These are phyloP conservation scores for Ennomos erosarius DNA, from an alignment of 2,888 invertebrate species.

Conservation along the genomic window DNA sequence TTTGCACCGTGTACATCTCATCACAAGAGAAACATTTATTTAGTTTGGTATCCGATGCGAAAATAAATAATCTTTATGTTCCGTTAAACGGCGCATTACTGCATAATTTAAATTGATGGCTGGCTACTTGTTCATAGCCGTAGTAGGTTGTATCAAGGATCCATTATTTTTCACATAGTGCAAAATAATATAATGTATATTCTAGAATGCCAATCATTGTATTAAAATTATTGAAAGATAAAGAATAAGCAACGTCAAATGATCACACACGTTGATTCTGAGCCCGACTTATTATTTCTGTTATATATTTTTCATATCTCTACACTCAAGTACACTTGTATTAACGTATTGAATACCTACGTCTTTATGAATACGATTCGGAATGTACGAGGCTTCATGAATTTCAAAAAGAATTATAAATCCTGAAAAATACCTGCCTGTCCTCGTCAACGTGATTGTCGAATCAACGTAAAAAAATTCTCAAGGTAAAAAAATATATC, in stretches of 20 bases:
- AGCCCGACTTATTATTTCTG: too few species aligned
- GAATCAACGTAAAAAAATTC: conserved; percentile 60
- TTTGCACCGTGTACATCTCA: conserved; percentile 50
- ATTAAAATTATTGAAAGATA: conserved; percentile 14
- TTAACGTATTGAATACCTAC: too few species aligned
- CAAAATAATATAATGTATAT: conserved; percentile 11
- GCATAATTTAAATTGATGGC: conserved; percentile 9
- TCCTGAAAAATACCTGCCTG: conserved; percentile 54
- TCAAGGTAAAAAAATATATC: conserved; percentile 70
- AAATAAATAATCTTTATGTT: conserved; percentile 44
- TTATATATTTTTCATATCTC: too few species aligned
- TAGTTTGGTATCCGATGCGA: conserved; percentile 38
- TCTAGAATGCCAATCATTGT: conserved; percentile 14
- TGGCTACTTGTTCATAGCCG: background rate
- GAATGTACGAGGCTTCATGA: conserved; percentile 26
- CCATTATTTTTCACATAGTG: conserved; percentile 8
- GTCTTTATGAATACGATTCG: background rate
- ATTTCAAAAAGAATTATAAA: conserved; percentile 43
- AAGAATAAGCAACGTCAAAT: too few species aligned
- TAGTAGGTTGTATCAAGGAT: background rate
- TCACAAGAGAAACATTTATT: conserved; percentile 30
- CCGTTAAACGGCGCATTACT: conserved; percentile 18
- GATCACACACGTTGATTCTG: too few species aligned
- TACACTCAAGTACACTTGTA: too few species aligned
- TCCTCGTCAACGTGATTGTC: conserved; percentile 51